Base-by-base conservation (phyloP, 2,888 invertebrate species). In the Dasysyrphus albostriatus region DNA sequence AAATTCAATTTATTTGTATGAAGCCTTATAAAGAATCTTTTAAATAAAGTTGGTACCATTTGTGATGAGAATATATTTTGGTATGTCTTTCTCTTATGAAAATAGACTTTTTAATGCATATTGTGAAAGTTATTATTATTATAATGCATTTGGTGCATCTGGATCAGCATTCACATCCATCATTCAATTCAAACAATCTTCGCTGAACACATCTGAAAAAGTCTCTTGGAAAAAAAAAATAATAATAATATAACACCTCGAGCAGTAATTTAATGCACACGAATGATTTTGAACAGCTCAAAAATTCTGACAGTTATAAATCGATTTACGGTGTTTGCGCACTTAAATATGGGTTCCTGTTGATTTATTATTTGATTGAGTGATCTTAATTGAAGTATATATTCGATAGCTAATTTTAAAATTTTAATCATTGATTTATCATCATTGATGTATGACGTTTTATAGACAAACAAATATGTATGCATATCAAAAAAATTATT, bases 181-280 rank as follows among this genome's bases (percentile, higher is more conserved):
- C 8, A 54, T 24, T 39, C 19, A 19, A 39, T n/a, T 9, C 5
- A 39, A 42, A 42, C 5, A 24, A 14, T 14, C 24, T 61, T 42
- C 3, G 4, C 8, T 32, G n/a, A 32, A n/a, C 0, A 32, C n/a
- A 8, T n/a, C 4, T 29, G 54, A 14, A 29, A 54, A 54, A 54
- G 14, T 10, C 56, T 9, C 10, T 29, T 24, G 12, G 14, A 7
- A 67, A 39, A 44, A 19, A 61, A 44, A 63, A 51, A 63, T 34
- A 32, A 77, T 14, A 29, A 16, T 47, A 37, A 83, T 78, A 73
- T 83, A 78, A 78, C 78, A 83, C 73, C 61, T 74, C 78, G 70
- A 69, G 74, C 7, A 24, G 3, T 61, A 61, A 83, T 78, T 74
- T 74, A 12, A 83, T 83, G 78, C 83, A 83, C 83, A 83, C 78